Percentiles rank a stretch among this genome's conserved stretches.
phyloP scores from a whole-genome alignment of 2,888 invertebrate genomes.

The Parnassius glacialis region DNA sequence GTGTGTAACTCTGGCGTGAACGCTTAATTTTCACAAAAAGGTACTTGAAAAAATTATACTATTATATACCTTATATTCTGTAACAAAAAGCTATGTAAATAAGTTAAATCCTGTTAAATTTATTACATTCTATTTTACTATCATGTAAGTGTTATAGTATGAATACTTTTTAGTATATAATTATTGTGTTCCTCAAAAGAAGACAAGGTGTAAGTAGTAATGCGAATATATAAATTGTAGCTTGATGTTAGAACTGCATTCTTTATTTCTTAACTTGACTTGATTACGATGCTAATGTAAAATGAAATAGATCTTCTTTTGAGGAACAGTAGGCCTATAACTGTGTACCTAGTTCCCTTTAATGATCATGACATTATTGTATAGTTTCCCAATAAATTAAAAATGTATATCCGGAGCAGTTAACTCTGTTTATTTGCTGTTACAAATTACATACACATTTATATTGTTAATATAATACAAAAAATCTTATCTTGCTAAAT shows the following conservation, averaged over 20 bases:
- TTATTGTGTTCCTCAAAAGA: conserved; percentile 55
- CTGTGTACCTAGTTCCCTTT: conserved; percentile 19
- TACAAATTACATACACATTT: conserved; percentile 1
- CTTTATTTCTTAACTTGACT: neutral
- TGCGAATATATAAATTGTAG: conserved; percentile 15
- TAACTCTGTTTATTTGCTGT: conserved; percentile 4
- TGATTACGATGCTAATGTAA: conserved; percentile 9
- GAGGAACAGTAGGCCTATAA: conserved; percentile 47
- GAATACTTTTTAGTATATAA: conserved; percentile 71
- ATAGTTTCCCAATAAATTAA: conserved; percentile 6
- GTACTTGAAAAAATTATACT: neutral
- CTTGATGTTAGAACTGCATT: conserved; percentile 14
- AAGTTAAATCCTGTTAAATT: conserved; percentile 78
- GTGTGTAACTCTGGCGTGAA: conserved; percentile 1
- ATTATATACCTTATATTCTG: conserved; percentile 13
- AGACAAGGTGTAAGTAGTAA: conserved; percentile 31
- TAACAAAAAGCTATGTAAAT: conserved; percentile 63
- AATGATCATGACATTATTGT: conserved; percentile 21
- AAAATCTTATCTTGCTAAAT: conserved; percentile 7
- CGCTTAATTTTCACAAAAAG: no score
- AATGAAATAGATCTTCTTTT: conserved; percentile 32
- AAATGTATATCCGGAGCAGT: neutral
- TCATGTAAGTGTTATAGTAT: conserved; percentile 75
- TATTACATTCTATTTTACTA: conserved; percentile 80
- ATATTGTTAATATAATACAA: neutral